A percentile compares a stretch with the other conserved stretches of the same genome.
These are phyloP conservation scores for Centropus bengalensis DNA, from an alignment of 2,113 vertebrate species.

Conservation along the genomic window DNA sequence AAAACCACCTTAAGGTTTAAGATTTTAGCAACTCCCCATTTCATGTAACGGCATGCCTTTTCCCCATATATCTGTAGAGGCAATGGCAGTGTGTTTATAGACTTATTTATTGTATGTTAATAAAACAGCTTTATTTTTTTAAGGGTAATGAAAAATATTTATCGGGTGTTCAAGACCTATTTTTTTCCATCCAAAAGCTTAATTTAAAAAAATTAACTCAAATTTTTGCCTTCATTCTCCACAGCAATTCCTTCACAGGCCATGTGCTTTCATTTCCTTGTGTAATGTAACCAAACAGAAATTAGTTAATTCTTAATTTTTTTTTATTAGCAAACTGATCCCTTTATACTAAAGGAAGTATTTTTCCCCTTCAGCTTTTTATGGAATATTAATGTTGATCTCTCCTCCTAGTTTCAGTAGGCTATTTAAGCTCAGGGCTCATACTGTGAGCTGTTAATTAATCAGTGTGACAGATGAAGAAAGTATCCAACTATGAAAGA, in stretches of 20 bases:
- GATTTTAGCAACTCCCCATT: slow-evolving; percentile 17
- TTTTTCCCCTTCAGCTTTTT: slow-evolving; percentile 46
- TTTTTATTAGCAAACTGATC: background rate
- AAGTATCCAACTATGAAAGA: slow-evolving; percentile 74
- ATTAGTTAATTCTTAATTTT: background rate
- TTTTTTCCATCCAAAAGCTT: slow-evolving; percentile 28
- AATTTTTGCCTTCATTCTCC: background rate
- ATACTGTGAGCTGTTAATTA: slow-evolving; percentile 79
- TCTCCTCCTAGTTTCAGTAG: slow-evolving; percentile 62
- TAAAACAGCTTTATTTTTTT: background rate
- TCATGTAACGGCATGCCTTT: background rate
- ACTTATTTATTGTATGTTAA: background rate
- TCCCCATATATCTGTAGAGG: background rate
- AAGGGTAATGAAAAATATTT: slow-evolving; percentile 32
- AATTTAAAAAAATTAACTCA: slow-evolving; percentile 34
- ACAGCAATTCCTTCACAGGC: background rate
- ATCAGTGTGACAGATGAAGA: slow-evolving; percentile 81
- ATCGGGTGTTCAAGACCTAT: background rate
- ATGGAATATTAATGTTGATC: slow-evolving; percentile 44
- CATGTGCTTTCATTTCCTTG: background rate
- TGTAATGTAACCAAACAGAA: background rate
- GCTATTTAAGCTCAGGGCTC: slow-evolving; percentile 60
- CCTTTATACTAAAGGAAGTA: background rate
- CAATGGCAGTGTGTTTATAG: background rate
- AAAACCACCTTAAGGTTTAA: slow-evolving; percentile 1